Percentiles rank a stretch among this genome's conserved stretches.
These are phyloP conservation scores for Cyphomyrmex costatus DNA, from an alignment of 1,140 invertebrate species.

Conservation along the genomic window DNA sequence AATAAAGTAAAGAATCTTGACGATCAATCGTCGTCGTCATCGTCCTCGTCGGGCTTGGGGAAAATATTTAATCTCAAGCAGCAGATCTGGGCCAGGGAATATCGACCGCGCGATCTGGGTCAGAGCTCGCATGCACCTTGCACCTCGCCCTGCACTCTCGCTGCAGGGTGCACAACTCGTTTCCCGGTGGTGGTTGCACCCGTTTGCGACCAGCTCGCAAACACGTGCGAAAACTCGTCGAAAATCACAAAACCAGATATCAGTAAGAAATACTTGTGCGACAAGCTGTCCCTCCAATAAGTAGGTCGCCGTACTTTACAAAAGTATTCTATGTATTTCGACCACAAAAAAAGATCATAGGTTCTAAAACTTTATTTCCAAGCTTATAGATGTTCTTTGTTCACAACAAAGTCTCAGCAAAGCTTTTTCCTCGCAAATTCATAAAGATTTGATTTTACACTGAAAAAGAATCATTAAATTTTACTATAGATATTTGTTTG, in stretches of 20 bases:
- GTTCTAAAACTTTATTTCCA: neutral
- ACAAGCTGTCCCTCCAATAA: neutral
- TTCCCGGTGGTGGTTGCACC: conserved; percentile 14
- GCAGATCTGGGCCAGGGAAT: conserved; percentile 83
- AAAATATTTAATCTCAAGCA: conserved; percentile 81
- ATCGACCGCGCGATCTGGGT: conserved; percentile 85
- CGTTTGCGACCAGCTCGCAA: conserved; percentile 20
- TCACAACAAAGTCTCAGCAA: too few relatives aligned
- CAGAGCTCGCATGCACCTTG: conserved; percentile 79
- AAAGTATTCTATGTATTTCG: neutral
- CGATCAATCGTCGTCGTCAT: conserved; percentile 28
- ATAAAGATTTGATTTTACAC: neutral
- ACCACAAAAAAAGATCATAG: neutral
- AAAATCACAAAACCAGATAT: conserved; percentile 46
- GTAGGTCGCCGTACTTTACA: neutral
- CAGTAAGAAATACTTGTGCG: neutral
- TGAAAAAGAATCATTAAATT: too few relatives aligned
- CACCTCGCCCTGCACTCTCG: conserved; percentile 70
- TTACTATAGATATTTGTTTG: too few relatives aligned
- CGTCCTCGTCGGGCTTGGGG: conserved; percentile 63
- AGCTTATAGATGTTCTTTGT: neutral
- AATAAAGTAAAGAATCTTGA: neutral
- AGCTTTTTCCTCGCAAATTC: neutral
- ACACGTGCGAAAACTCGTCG: conserved; percentile 56
- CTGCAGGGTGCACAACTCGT: conserved; percentile 56